phyloP scores from a whole-genome alignment of 2,888 invertebrate genomes.

The Archips xylosteana region DNA sequence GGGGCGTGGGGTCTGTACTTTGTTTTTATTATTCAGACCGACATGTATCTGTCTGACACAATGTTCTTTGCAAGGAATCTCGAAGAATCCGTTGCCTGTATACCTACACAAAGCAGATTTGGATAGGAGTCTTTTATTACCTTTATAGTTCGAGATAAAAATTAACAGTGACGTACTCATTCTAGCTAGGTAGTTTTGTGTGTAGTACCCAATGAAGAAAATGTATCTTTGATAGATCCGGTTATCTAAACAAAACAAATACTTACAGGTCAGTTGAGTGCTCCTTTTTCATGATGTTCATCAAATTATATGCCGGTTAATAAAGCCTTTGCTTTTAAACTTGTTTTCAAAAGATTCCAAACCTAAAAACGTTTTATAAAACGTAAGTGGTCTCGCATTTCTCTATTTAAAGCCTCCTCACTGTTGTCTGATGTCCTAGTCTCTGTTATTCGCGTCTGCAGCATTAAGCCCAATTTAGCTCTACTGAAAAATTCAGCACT shows the following conservation, averaged over 20 bases:
- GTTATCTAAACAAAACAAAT: no score
- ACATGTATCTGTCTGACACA: conserved; percentile 13
- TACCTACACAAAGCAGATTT: background rate
- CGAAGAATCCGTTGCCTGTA: background rate
- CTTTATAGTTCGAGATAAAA: no score
- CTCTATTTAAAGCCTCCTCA: background rate
- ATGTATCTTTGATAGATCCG: no score
- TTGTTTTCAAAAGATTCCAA: background rate
- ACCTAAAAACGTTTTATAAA: no score
- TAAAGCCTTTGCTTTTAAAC: no score
- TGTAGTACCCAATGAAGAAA: no score
- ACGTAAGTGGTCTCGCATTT: background rate
- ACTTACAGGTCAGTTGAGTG: no score
- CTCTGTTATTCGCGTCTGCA: background rate
- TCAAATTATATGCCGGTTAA: no score
- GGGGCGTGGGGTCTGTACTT: conserved; percentile 15
- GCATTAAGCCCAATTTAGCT: conserved; percentile 25
- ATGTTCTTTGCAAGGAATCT: conserved; percentile 5
- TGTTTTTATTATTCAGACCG: conserved; percentile 33
- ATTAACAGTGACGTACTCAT: no score
- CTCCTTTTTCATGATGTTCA: background rate
- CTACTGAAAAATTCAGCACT: conserved; percentile 21
- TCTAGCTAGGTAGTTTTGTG: no score
- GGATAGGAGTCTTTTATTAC: no score
- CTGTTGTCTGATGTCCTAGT: background rate